phyloP scores from a whole-genome alignment of 2,888 invertebrate genomes.

The Gasteruption jaculator region DNA sequence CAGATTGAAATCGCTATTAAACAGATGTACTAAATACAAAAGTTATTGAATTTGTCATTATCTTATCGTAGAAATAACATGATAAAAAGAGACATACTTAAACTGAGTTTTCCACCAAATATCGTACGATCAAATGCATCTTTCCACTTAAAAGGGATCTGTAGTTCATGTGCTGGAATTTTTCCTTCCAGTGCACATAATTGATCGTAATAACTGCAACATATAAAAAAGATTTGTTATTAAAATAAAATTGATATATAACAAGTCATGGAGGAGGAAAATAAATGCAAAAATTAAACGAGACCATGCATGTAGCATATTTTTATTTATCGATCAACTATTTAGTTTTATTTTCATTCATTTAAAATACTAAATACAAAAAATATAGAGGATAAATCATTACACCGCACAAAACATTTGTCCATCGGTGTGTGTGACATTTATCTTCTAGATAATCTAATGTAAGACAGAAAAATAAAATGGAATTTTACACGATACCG shows the following conservation, averaged over 20 bases:
- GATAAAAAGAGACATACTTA: slow-evolving; percentile 65
- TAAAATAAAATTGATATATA: slow-evolving; percentile 10
- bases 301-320: too few species aligned
- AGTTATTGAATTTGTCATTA: neutral
- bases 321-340: too few species aligned
- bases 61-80: slow-evolving; percentile 14
- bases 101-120: slow-evolving; percentile 85
- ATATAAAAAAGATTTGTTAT: slow-evolving; percentile 22
- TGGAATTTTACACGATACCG: too few species aligned
- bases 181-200: slow-evolving; percentile 87
- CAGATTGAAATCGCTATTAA: neutral
- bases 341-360: too few species aligned
- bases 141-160: slow-evolving; percentile 98
- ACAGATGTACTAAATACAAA: neutral
- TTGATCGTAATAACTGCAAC: slow-evolving; percentile 95
- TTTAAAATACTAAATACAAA: too few species aligned
- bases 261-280: neutral
- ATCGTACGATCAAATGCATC: slow-evolving; percentile 97
- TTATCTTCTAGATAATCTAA: too few species aligned
- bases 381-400: too few species aligned
- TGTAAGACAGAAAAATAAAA: too few species aligned
- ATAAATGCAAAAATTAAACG: neutral
- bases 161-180: slow-evolving; percentile 89
- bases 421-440: too few species aligned
- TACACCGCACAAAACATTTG: too few species aligned